A percentile compares a stretch with the other conserved stretches of the same genome.
These are phyloP conservation scores for Muscina levida DNA, from an alignment of 2,888 invertebrate species.

Conservation along the genomic window DNA sequence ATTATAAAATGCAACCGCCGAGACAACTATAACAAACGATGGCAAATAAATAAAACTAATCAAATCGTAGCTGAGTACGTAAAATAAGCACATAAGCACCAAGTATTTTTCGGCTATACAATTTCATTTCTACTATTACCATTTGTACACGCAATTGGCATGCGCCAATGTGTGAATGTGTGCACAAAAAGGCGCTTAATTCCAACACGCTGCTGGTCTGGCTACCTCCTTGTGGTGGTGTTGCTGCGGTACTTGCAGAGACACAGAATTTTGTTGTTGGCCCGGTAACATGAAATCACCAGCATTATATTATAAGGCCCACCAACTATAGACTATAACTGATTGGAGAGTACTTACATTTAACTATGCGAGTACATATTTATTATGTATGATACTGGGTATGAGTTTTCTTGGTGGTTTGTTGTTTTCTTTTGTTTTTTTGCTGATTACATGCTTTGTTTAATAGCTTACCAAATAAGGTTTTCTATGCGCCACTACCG, in stretches of 20 bases:
- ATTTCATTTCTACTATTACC: constrained; percentile 8
- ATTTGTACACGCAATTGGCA: constrained; percentile 39
- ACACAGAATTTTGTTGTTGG: not conserved
- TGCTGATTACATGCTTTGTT: constrained; percentile 24
- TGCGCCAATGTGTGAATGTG: constrained; percentile 50
- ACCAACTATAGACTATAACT: not conserved
- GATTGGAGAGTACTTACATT: too few species aligned
- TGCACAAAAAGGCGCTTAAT: constrained; percentile 40
- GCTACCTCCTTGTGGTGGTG: too few species aligned
- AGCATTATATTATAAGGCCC: not conserved
- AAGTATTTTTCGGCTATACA: not conserved
- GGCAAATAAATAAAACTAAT: constrained; percentile 25
- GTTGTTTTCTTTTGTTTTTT: not conserved
- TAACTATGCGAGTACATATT: not conserved
- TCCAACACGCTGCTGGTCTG: constrained; percentile 9
- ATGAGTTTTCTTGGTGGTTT: not conserved
- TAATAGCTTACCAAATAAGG: constrained; percentile 3
- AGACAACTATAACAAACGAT: too few species aligned
- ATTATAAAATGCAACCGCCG: constrained; percentile 4
- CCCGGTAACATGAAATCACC: not conserved
- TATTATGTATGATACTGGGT: not conserved
- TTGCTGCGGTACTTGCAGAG: too few species aligned
- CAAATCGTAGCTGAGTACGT: constrained; percentile 42
- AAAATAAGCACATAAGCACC: constrained; percentile 12
- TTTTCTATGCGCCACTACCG: not conserved